phyloP scores from a whole-genome alignment of 1,140 invertebrate species.

The Diploscapter pachys region DNA sequence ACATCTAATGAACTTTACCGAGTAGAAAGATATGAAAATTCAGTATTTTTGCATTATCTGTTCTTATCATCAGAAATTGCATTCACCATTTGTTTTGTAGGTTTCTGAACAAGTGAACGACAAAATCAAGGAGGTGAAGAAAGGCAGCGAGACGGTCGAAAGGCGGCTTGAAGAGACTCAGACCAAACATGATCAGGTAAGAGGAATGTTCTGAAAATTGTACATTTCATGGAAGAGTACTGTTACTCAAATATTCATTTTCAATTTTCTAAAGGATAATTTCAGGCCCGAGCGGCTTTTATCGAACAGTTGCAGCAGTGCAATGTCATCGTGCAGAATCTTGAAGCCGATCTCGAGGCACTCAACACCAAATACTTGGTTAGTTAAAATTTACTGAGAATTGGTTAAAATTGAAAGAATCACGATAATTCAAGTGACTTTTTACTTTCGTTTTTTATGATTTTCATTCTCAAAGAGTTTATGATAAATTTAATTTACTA shows the following conservation, averaged over 20 bases:
- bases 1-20: constrained; percentile 64
- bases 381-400: too few relatives aligned
- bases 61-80: neutral
- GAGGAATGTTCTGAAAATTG: too few relatives aligned
- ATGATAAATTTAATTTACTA: constrained; percentile 61
- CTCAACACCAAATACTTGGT: constrained; percentile 15
- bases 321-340: constrained; percentile 10
- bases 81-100: constrained; percentile 6
- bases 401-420: too few relatives aligned
- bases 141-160: constrained; percentile 68
- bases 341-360: constrained; percentile 27
- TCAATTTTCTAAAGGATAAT: too few relatives aligned
- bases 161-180: constrained; percentile 49
- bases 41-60: neutral
- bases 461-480: neutral
- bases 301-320: too few relatives aligned
- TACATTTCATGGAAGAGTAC: too few relatives aligned
- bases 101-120: constrained; percentile 56
- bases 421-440: too few relatives aligned
- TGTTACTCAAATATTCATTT: too few relatives aligned
- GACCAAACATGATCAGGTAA: too few relatives aligned
- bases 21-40: constrained; percentile 55
- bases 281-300: too few relatives aligned
- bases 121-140: constrained; percentile 64
- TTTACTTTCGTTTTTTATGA: too few relatives aligned